These are phyloP conservation scores for Hepsetus odoe DNA, from an alignment of 2,113 vertebrate genomes.

Conservation along the genomic window DNA sequence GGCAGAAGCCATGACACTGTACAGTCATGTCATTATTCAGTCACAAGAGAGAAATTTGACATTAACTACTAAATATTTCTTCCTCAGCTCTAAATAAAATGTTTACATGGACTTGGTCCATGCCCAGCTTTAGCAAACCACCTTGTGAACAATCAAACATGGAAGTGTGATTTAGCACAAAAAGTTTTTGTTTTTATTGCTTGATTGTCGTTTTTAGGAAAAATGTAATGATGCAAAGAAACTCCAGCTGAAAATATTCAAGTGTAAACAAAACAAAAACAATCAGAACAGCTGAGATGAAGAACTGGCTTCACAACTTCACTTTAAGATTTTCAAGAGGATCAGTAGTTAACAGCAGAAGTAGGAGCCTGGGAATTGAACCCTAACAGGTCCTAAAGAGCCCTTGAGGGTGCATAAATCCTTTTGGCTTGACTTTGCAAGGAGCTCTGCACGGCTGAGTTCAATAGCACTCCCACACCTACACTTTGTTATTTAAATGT, in stretches of 20 bases:
- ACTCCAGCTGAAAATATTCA: neutral
- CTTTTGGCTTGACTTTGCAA: slow-evolving; percentile 30
- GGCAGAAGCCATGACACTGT: slow-evolving; percentile 29
- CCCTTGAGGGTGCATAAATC: slow-evolving; percentile 41
- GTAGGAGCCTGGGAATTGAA: slow-evolving; percentile 33
- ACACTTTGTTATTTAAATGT: slow-evolving; percentile 51
- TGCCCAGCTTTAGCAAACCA: neutral
- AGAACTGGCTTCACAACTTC: slow-evolving; percentile 11
- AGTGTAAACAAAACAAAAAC: neutral
- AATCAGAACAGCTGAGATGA: neutral
- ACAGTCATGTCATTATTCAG: slow-evolving; percentile 42
- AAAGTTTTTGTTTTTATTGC: no score
- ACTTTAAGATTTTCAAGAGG: slow-evolving; percentile 36
- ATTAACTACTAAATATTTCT: slow-evolving; percentile 28
- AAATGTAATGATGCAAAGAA: neutral
- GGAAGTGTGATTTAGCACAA: neutral
- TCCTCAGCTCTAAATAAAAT: neutral
- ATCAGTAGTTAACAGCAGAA: slow-evolving; percentile 46
- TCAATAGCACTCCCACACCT: slow-evolving; percentile 41
- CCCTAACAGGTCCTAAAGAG: slow-evolving; percentile 36
- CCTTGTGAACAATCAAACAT: neutral
- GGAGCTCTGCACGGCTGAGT: slow-evolving; percentile 30
- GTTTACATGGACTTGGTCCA: slow-evolving; percentile 20
- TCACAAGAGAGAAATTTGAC: slow-evolving; percentile 15
- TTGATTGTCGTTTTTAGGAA: no score